Percentiles rank a stretch among this genome's conserved stretches.
These are phyloP conservation scores for Takifugu ocellatus DNA, from an alignment of 2,797 vertebrate genomes.

Conservation along the genomic window DNA sequence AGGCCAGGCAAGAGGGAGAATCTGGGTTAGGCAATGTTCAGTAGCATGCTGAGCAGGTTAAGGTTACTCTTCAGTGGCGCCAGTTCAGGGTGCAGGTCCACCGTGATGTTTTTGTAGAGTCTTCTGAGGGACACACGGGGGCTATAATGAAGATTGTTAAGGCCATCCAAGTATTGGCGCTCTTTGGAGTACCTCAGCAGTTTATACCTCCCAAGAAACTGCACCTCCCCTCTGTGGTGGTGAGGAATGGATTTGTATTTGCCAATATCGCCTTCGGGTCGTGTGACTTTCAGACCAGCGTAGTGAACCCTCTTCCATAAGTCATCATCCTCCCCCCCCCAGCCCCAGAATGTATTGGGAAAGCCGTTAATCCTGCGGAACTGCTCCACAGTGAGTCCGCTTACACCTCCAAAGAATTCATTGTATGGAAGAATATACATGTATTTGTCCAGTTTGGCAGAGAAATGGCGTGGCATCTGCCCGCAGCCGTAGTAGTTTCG, in stretches of 20 bases:
- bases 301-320: conserved; percentile 94
- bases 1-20: conserved; percentile 5
- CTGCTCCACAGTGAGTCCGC: conserved; percentile 89
- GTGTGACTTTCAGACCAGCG: conserved; percentile 88
- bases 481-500: conserved; percentile 94
- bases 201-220: conserved; percentile 95
- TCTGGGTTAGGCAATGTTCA: conserved; percentile 1
- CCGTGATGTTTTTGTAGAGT: conserved; percentile 94
- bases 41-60: too few species aligned
- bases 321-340: conserved; percentile 95
- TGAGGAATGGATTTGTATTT: conserved; percentile 96
- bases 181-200: conserved; percentile 94
- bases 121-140: conserved; percentile 83
- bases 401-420: conserved; percentile 92
- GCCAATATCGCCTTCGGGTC: conserved; percentile 90
- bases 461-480: conserved; percentile 95
- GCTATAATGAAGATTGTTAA: conserved; percentile 90
- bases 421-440: conserved; percentile 96
- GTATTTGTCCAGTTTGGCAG: conserved; percentile 93
- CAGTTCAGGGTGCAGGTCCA: conserved; percentile 89
- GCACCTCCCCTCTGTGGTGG: conserved; percentile 94
- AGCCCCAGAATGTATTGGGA: conserved; percentile 95
- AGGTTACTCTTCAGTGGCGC: conserved; percentile 80
- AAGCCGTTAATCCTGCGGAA: conserved; percentile 92
- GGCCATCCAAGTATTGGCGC: conserved; percentile 90